Evolutionary conservation across 2,113 vertebrate species (phyloP), one percentile per base, ranked within the genome.

Genomic region (Gnathonemus echidnorhynchus): DNA sequence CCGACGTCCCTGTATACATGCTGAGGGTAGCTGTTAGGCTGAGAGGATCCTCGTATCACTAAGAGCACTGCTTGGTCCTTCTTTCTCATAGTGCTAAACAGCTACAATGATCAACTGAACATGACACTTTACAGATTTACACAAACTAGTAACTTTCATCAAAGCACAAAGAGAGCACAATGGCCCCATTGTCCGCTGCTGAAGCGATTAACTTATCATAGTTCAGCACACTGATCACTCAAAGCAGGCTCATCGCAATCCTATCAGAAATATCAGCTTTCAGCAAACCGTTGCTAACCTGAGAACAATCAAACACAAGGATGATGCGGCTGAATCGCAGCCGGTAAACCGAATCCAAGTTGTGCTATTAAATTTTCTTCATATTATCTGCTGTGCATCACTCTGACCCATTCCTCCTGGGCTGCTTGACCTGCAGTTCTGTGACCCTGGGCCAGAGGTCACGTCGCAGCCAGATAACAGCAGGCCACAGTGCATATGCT

Each of bases 261-360:
- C 74, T 42, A 42, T 80, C 74, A 80, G 35, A 80, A 80, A 80
- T 80, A 80, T 80, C 74, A 80, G 35, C 74, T 80, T 80, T 80
- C 74, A 42, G 74, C 74, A 19, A n/a, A 39, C 5, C 4, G 2
- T 42, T 7, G 74, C 74, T 80, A 42, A 39, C 74, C 35, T 80
- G 74, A 80, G 13, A 80, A 8, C 74, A 80, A 42, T 42, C 35
- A 19, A 42, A 80, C 35, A 39, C 4, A 39, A 2, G 35, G 17
- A 42, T 4, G 74, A 42, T 19, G 17, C 35, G 6, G 35, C 35
- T 19, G 74, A 42, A 80, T 80, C 70, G 70, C 70, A 77, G 70
- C 8, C 1, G 70, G 35, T 1, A 77, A 77, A 42, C 74, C 35
- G 35, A 80, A 42, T 13, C 35, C 35, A 7, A 19, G 35, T 39